These are phyloP conservation scores for Macquaria australasica DNA, from an alignment of 2,113 vertebrate species.

Conservation along the genomic window DNA sequence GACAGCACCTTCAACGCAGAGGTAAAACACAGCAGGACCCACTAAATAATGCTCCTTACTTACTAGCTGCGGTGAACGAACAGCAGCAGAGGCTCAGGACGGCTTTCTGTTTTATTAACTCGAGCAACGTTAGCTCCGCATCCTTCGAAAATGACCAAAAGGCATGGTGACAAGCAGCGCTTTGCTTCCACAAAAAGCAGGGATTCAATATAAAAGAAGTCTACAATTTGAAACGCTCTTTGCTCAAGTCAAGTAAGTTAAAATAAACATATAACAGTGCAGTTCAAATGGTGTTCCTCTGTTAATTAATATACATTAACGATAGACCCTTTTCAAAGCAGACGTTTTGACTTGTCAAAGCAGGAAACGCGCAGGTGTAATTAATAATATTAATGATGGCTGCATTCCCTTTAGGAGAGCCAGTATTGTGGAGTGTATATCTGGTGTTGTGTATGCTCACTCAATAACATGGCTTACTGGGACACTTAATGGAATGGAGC, in stretches of 20 bases:
- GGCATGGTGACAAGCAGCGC: background rate
- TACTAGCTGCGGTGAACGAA: background rate
- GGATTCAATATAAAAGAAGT: background rate
- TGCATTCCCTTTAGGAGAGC: no score
- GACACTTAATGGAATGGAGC: no score
- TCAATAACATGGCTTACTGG: no score
- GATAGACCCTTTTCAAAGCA: no score
- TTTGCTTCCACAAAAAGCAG: background rate
- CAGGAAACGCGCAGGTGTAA: no score
- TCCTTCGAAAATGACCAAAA: background rate
- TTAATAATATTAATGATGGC: no score
- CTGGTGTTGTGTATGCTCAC: no score
- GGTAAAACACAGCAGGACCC: constrained; percentile 62
- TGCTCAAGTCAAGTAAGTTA: background rate
- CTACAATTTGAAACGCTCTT: background rate
- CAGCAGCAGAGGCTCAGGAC: background rate
- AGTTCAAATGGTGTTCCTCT: background rate
- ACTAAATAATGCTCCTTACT: background rate
- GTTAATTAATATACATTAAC: no score
- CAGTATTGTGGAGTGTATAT: no score
- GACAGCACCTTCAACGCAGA: constrained; percentile 75
- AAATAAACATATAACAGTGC: background rate
- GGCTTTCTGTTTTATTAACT: background rate
- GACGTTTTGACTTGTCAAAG: no score
- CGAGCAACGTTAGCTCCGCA: no score